These are phyloP conservation scores for Orussus abietinus DNA, from an alignment of 1,140 invertebrate species.

Conservation along the genomic window DNA sequence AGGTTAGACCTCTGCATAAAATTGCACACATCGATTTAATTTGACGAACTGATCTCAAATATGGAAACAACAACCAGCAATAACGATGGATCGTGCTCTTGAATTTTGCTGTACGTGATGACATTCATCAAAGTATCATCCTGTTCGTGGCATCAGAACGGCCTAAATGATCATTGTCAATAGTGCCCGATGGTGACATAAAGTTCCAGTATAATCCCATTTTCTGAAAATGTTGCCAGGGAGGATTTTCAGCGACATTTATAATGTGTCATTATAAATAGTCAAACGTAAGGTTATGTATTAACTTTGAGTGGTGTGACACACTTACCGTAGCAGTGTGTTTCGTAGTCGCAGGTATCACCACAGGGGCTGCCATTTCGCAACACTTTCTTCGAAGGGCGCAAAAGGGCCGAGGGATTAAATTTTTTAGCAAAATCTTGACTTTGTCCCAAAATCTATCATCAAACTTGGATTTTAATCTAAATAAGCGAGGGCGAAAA, in stretches of 20 bases:
- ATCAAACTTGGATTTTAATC: neutral
- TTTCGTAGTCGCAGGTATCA: constrained; percentile 70
- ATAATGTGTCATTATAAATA: constrained; percentile 15
- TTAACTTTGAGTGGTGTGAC: constrained; percentile 22
- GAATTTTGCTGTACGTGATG: no score
- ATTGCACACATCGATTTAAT: no score
- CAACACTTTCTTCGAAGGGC: constrained; percentile 15
- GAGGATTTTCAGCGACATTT: neutral
- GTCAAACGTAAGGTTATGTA: constrained; percentile 20
- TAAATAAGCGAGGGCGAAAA: neutral
- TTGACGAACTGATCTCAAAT: no score
- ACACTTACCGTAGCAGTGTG: constrained; percentile 73
- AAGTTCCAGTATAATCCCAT: neutral
- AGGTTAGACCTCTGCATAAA: no score
- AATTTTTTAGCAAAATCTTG: neutral
- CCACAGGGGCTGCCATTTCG: constrained; percentile 64
- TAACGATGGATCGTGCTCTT: no score
- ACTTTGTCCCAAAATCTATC: no score
- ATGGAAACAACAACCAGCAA: no score
- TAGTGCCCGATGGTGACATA: neutral
- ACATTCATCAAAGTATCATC: no score
- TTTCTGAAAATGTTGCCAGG: constrained; percentile 5
- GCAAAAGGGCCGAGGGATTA: neutral
- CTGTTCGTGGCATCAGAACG: no score
- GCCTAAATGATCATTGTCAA: no score